Conservation (phyloP, 2,797 vertebrate species). For the Ceryle rudis region DNA sequence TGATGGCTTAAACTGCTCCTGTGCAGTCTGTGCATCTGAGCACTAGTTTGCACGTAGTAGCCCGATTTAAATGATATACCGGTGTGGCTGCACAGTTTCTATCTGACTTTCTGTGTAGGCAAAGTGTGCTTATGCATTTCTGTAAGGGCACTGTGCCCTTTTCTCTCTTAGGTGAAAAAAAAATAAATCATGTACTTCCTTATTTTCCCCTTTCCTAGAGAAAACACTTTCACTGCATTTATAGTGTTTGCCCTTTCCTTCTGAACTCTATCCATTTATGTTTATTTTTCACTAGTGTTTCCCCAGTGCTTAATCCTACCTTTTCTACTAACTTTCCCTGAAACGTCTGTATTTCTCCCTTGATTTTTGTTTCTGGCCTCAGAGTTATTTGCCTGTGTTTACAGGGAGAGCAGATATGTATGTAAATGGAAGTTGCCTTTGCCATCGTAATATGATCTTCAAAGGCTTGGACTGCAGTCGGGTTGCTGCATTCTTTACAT, state of each 20-base stretch:
- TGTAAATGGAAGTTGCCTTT: background rate
- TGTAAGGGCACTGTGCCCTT: background rate
- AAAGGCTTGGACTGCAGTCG: constrained; percentile 21
- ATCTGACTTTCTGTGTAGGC: background rate
- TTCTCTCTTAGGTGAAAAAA: background rate
- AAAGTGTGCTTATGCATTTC: background rate
- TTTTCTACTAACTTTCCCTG: background rate
- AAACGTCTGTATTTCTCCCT: background rate
- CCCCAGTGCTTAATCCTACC: background rate
- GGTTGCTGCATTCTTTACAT: constrained; percentile 49
- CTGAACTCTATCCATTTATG: background rate
- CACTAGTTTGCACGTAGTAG: no score
- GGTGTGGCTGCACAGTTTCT: background rate
- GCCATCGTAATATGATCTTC: constrained; percentile 39
- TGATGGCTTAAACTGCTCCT: background rate
- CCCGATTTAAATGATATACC: background rate
- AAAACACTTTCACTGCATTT: background rate
- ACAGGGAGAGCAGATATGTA: constrained; percentile 3
- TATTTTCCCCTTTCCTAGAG: background rate
- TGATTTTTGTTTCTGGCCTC: constrained; percentile 16
- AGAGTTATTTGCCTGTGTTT: constrained; percentile 50
- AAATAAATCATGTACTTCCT: background rate
- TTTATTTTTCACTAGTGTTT: background rate
- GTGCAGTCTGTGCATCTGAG: fast-evolving
- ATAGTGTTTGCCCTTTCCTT: background rate